Evolutionary conservation across 1,140 invertebrate species (phyloP), one percentile per base, ranked within the genome.

Genomic region (Drosophila carrolli): DNA sequence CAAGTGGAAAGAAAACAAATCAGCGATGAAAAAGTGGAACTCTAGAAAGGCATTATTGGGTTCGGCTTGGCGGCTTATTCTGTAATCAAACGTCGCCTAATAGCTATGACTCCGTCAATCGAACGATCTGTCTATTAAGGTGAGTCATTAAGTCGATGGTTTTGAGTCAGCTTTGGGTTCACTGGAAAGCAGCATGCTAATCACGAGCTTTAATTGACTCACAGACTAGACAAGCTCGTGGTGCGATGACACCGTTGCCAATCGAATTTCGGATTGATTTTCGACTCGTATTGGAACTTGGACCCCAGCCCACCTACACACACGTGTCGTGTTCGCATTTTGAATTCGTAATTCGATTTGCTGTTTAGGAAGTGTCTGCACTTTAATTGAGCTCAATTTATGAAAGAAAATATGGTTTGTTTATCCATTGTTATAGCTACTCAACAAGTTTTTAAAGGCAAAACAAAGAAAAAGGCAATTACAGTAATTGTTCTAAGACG

Each of bases 101-200:
- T 59, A 57, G 40, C 57, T 46, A 13, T 5, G 29, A 40, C 51
- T 53, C 56, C 40, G 47, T 37, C 55, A 35, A 40, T 71, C 54
- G n/a, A 51, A 32, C 48, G 71, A 80, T 68, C 56, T 60, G 47
- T 47, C 78, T 61, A 80, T 71, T 84, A 43, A 57, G 63, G 65
- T 84, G 81, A 84, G 43, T 84, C 81, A 84, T 55, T 80, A 51
- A 14, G 50, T 76, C 54, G 51, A 66, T 67, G 35, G 11, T 55
- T 74, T 83, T 83, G 81, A 83, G 66, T 83, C 81, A 83, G 80
- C 81, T 48, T 23, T 27, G 35, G 23, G 23, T 84, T 83, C 76
- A 63, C 50, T 72, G 71, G 81, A 84, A 83, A 58, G 48, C 74
- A 9, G n/a, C 50, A 70, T 71, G 71, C 75, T 75, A 78, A 83